Conservation (phyloP, 2,797 vertebrate species). For the Thripadectes ignobilis region DNA sequence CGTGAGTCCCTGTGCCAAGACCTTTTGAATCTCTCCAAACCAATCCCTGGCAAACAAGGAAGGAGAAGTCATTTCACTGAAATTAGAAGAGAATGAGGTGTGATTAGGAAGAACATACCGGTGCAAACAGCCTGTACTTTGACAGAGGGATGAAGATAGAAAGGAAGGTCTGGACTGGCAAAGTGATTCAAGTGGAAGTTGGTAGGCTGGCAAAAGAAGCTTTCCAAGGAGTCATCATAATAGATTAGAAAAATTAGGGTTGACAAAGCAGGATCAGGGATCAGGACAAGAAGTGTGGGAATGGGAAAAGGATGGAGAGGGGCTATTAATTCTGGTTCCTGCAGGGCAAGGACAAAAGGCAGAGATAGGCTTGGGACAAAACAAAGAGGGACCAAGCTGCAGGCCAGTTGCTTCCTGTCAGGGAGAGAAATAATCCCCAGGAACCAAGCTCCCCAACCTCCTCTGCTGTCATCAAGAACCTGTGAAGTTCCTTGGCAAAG, state of each 20-base stretch:
- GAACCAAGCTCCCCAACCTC: rapidly evolving
- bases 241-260: neutral
- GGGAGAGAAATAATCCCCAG: neutral
- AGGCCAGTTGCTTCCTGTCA: neutral
- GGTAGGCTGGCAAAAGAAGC: neutral
- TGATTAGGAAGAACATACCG: neutral
- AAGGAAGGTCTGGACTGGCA: neutral
- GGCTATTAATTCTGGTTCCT: neutral
- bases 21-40: neutral
- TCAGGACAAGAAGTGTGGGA: neutral
- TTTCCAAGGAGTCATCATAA: neutral
- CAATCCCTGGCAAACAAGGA: neutral
- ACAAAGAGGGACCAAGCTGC: neutral
- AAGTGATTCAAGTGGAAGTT: neutral
- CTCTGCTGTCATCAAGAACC: neutral
- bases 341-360: neutral
- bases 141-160: neutral
- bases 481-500: neutral
- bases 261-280: rapidly evolving
- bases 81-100: neutral
- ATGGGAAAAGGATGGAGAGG: neutral
- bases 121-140: neutral
- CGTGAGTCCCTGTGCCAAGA: neutral
- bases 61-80: neutral
- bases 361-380: neutral